phyloP scores from a whole-genome alignment of 1,140 invertebrate species.

The Caligus rogercresseyi region DNA sequence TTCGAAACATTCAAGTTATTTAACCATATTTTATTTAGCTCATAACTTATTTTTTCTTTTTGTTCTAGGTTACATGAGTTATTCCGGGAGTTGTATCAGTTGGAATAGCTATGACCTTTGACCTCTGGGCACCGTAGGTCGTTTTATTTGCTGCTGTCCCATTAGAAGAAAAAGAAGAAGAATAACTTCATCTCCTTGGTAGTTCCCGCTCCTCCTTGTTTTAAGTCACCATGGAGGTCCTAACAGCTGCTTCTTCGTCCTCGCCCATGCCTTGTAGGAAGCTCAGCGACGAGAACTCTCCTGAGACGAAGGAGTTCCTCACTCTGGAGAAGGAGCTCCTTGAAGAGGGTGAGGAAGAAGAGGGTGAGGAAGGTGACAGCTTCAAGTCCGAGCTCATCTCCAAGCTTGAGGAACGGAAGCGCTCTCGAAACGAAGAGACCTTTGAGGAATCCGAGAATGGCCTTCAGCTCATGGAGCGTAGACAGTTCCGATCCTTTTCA shows the following conservation, averaged over 20 bases:
- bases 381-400: slow-evolving; percentile 5
- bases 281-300: background rate
- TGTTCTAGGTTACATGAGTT: background rate
- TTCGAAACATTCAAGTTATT: background rate
- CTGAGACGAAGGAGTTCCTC: background rate
- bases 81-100: background rate
- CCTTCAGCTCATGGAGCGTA: slow-evolving; percentile 8
- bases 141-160: too few relatives aligned
- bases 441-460: background rate
- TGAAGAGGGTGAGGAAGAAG: background rate
- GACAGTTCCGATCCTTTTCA: slow-evolving; percentile 15
- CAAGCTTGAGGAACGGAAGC: slow-evolving; percentile 13
- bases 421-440: background rate
- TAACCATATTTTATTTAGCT: background rate
- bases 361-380: background rate
- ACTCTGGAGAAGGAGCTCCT: background rate
- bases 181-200: too few relatives aligned
- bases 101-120: background rate
- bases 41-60: too few relatives aligned
- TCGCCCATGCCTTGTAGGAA: background rate
- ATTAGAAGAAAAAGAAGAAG: too few relatives aligned
- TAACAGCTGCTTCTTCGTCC: background rate
- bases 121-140: background rate
- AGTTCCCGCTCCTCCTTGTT: background rate
- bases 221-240: background rate